Conservation (phyloP, 2,888 invertebrate genomes). For the Amphipoea lucens region DNA sequence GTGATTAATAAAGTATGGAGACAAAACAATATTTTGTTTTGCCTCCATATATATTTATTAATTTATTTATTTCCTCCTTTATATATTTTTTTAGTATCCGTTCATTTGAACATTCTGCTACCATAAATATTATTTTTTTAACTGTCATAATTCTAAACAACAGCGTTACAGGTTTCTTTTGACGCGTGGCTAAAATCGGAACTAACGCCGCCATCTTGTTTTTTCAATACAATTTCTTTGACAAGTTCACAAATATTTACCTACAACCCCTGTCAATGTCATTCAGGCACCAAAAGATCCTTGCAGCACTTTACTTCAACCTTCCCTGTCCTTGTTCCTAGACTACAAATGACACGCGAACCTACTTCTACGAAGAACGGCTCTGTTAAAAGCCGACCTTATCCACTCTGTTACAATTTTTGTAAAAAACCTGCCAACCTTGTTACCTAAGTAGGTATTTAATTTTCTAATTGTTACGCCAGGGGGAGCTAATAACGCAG, state of each 20-base stretch:
- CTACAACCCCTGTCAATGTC: background rate
- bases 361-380: constrained; percentile 51
- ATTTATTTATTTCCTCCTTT: too few relatives aligned
- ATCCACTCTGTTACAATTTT: constrained; percentile 57
- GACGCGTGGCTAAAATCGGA: background rate
- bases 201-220: background rate
- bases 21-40: background rate
- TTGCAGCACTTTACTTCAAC: background rate
- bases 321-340: constrained; percentile 31
- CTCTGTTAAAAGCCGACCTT: constrained; percentile 56
- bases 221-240: background rate
- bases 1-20: too few relatives aligned
- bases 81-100: background rate
- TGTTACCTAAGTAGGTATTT: constrained; percentile 67
- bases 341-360: constrained; percentile 65
- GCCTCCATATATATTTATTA: too few relatives aligned
- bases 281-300: background rate
- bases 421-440: constrained; percentile 54
- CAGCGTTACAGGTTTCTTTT: background rate
- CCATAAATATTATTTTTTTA: background rate
- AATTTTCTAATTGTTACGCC: constrained; percentile 73
- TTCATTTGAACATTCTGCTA: too few relatives aligned
- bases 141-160: background rate
- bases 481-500: constrained; percentile 65
- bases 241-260: too few relatives aligned